Base-by-base conservation (phyloP, 2,113 vertebrate species). In the Neolamprologus tretocephalus region DNA sequence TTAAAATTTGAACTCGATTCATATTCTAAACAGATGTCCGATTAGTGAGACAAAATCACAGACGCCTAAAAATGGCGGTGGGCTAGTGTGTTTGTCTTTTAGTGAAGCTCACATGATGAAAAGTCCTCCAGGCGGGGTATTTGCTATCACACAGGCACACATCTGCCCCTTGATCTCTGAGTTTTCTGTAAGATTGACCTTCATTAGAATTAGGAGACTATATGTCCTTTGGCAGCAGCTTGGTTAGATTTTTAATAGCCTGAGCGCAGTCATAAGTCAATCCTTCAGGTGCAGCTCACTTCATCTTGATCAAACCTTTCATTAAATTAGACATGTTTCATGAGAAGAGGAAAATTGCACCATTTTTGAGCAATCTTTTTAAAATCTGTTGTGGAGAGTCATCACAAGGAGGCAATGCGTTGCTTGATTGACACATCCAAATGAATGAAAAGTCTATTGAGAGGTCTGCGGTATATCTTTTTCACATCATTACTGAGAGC, bases 401-500 rank as follows among this genome's bases (percentile, higher is more conserved):
- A 21, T 75, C 80, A 13, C 80, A 75, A 13, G 10, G 71, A 31
- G 63, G 81, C 49, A 26, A 12, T 3, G 83, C 14, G 10, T 17
- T 3, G 19, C 16, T 68, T 94, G 95, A 94, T 92, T 94, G 93
- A 94, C 94, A 94, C 73, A 58, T 95, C 88, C 58, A 78, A 80
- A 85, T 81, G 89, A 91, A 83, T 57, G 91, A 92, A 54, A 7
- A 14, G 86, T 89, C 85, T 94, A 37, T 86, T 10, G 87, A 92
- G 93, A 86, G 87, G 85, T 61, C 55, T 42, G 73, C 19, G n/a
- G 82, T 90, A 85, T 93, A 91, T 95, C 92, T 93, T 89, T 86
- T 89, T 83, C 92, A 88, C 92, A 95, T 95, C 94, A 95, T 95
- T 94, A 94, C 88, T 16, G 90, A 82, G 89, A 94, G 90, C 93